Base-by-base conservation (phyloP, 2,888 invertebrate species). In the Metellina segmentata region DNA sequence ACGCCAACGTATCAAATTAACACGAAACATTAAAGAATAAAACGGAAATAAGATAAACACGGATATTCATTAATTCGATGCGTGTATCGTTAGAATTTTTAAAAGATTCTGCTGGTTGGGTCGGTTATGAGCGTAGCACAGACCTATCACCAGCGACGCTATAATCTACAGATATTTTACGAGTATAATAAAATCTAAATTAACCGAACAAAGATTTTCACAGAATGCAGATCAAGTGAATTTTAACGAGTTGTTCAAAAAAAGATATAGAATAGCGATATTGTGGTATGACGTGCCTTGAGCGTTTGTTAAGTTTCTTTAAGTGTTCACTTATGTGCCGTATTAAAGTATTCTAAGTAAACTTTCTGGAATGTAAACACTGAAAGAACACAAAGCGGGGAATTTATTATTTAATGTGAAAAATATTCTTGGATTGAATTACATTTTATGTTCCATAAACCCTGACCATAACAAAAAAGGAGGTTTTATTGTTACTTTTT, bases 291-390 rank as follows among this genome's bases (percentile, higher is more conserved):
- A 61, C 20, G 16, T 11, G 20, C 9, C 34, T 61, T 61, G 19
- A 19, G 19, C 78, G 19, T 4, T 52, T 19, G 1, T 11, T 53
- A 53, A 34, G 61, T 79, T 79, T 79, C 79, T 83, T 83, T 72
- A 83, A 72, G 83, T 83, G 72, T 52, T 83, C 51, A 19, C 53
- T 71, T 83, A 74, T 72, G 52, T 7, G 20, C 20, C 19, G 8
- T 71, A 74, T 52, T 52, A 83, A 72, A 72, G 72, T n/a, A 52
- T 52, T 52, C 4, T 74, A 20, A 49, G 71, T 49, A 69, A 72
- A 83, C 72, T 83, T 74, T 9, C 81, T 51, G 49, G 81, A 49
- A 71, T 70, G 81, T 69, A 81, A 81, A 81, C 70, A 81, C 48
- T n/a, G 19, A 81, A 49, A 0, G 9, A 34, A 34, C 34, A 81